Percentiles rank a stretch among this genome's conserved stretches.
Evolutionary conservation across 2,888 invertebrate species (phyloP).

Genomic region (Dexiosoma caninum): DNA sequence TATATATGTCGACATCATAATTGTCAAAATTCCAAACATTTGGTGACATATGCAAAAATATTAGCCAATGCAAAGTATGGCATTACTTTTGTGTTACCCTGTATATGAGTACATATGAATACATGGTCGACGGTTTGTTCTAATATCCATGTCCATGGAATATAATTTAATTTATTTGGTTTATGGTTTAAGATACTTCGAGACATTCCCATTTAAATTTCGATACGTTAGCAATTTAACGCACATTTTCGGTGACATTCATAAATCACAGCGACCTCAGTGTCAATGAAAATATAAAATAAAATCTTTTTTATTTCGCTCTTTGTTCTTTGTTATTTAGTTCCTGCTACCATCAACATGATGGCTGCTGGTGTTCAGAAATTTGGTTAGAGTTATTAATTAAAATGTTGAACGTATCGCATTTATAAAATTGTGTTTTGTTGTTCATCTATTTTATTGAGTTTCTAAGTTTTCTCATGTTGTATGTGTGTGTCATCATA

Average conservation of each 20-base stretch:
- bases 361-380: neutral
- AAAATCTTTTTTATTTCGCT: neutral
- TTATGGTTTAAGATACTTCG: slow-evolving; percentile 43
- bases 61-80: too few species aligned
- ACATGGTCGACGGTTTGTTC: slow-evolving; percentile 13
- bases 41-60: too few species aligned
- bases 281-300: slow-evolving; percentile 34
- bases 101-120: neutral
- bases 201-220: slow-evolving; percentile 54
- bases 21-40: too few species aligned
- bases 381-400: neutral
- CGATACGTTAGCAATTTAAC: slow-evolving; percentile 60
- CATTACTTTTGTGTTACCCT: too few species aligned
- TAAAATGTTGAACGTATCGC: neutral
- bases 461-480: slow-evolving; percentile 55
- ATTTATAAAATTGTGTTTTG: slow-evolving; percentile 13
- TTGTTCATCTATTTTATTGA: slow-evolving; percentile 1
- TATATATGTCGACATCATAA: too few species aligned
- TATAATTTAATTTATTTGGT: slow-evolving; percentile 58
- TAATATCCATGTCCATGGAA: slow-evolving; percentile 29
- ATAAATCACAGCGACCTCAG: slow-evolving; percentile 58
- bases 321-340: neutral
- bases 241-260: slow-evolving; percentile 58
- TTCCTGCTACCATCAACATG: neutral
- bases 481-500: slow-evolving; percentile 16